phyloP scores from a whole-genome alignment of 2,113 vertebrate species.

The Urocitellus parryii region DNA sequence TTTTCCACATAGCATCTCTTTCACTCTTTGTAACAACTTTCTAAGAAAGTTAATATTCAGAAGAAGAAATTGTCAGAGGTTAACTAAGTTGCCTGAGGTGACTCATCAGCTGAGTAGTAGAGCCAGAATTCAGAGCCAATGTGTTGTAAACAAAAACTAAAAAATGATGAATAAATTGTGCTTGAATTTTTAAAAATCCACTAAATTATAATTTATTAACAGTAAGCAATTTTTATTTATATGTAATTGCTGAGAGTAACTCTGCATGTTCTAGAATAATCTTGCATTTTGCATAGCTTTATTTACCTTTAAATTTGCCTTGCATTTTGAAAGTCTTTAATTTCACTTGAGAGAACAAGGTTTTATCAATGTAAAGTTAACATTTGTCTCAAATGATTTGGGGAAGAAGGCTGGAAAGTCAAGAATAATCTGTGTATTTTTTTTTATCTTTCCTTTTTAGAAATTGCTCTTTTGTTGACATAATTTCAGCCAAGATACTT shows the following conservation, averaged over 20 bases:
- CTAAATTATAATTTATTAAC: slow-evolving; percentile 14
- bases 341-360: neutral
- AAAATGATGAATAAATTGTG: neutral
- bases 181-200: neutral
- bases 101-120: neutral
- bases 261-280: neutral
- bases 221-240: neutral
- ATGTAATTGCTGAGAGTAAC: neutral
- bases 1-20: neutral
- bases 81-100: neutral
- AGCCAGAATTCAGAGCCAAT: neutral
- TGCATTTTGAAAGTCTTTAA: slow-evolving; percentile 7
- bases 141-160: neutral
- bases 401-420: neutral
- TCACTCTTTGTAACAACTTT: neutral
- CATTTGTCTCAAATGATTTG: slow-evolving; percentile 57
- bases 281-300: neutral
- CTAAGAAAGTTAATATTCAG: neutral
- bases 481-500: slow-evolving; percentile 40
- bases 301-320: neutral
- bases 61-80: neutral
- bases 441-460: slow-evolving; percentile 3
- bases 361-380: neutral
- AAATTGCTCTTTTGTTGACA: slow-evolving; percentile 50
- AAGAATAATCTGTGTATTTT: neutral